Evolutionary conservation across 2,797 vertebrate genomes (phyloP).

Genomic region (Pseudochirops corinnae): DNA sequence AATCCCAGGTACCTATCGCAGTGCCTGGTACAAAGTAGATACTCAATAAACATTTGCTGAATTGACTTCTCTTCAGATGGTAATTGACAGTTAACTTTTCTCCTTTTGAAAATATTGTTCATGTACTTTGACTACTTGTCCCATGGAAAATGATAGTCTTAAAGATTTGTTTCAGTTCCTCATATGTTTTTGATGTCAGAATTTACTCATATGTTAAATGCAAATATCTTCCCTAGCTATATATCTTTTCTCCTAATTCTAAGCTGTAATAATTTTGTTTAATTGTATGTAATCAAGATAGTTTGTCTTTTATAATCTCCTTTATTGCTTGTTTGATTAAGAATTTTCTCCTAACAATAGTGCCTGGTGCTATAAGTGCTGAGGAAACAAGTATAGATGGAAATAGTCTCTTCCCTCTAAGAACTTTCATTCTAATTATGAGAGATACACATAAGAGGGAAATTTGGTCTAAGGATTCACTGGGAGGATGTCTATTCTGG

Average conservation of each 20-base stretch:
- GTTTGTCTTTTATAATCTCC: background rate
- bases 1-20: background rate
- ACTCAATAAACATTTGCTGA: background rate
- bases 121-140: background rate
- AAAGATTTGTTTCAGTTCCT: background rate
- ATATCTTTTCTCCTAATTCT: background rate
- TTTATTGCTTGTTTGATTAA: background rate
- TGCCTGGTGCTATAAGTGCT: background rate
- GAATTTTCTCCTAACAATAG: background rate
- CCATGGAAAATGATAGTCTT: background rate
- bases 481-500: background rate
- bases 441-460: background rate
- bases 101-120: background rate
- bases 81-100: background rate
- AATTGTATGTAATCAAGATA: background rate
- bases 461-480: background rate
- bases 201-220: background rate
- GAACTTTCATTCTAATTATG: background rate
- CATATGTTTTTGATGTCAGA: background rate
- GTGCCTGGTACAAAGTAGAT: background rate
- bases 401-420: background rate
- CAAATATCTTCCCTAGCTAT: background rate
- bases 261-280: background rate
- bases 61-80: background rate
- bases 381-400: background rate